Conservation (phyloP, 2,797 vertebrate genomes). For the Spheniscus humboldti region DNA sequence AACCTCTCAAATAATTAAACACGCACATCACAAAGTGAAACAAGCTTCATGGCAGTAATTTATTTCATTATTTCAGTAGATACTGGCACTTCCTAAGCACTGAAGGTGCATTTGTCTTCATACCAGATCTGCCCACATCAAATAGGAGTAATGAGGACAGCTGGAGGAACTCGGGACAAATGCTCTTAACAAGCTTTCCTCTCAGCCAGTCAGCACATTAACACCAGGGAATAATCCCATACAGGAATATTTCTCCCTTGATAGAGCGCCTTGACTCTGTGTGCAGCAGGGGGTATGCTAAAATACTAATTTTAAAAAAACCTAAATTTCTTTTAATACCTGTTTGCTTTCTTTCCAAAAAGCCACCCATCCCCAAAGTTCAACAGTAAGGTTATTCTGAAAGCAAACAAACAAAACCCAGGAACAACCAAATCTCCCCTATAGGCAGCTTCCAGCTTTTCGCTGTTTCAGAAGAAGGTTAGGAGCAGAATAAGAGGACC, state of each 20-base stretch:
- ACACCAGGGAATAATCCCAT: not conserved
- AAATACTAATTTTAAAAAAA: not conserved
- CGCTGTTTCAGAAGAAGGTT: fast-evolving
- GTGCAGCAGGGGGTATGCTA: fast-evolving
- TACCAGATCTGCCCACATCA: not conserved
- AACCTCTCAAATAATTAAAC: slow-evolving; percentile 32
- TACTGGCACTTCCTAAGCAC: not conserved
- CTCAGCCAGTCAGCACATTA: not conserved
- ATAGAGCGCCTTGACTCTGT: fast-evolving
- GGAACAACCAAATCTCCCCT: not conserved
- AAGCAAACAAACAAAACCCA: not conserved
- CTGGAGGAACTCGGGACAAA: not conserved
- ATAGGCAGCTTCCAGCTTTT: not conserved
- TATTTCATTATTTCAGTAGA: not conserved
- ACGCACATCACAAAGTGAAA: not conserved
- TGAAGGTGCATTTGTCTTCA: not conserved
- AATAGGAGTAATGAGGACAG: not conserved
- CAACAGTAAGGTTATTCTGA: not conserved
- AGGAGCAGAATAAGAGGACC: not conserved
- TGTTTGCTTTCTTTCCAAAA: not conserved
- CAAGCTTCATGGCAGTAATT: not conserved
- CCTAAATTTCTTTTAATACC: not conserved
- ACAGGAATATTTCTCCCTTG: not conserved
- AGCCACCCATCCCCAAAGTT: not conserved
- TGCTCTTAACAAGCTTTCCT: not conserved